phyloP scores from a whole-genome alignment of 2,113 vertebrate species.

The Arenaria interpres region DNA sequence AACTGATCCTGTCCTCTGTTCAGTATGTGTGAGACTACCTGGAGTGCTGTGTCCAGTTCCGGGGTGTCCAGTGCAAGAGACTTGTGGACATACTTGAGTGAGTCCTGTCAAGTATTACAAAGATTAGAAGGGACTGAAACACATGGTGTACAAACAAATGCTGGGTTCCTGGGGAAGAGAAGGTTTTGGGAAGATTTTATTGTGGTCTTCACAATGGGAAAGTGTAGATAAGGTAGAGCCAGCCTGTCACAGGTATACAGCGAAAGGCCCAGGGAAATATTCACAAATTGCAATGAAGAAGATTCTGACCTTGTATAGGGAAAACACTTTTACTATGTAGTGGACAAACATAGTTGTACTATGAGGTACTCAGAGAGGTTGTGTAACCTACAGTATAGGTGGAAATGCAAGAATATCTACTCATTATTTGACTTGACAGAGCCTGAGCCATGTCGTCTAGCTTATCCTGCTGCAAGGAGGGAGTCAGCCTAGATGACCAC shows the following conservation, averaged over 20 bases:
- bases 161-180: not conserved
- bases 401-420: not conserved
- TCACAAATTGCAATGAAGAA: not conserved
- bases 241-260: not conserved
- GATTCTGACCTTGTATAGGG: not conserved
- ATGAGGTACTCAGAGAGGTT: not conserved
- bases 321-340: not conserved
- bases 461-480: not conserved
- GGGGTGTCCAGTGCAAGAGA: not conserved
- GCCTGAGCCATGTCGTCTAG: not conserved
- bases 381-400: not conserved
- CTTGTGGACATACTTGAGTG: not conserved
- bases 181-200: not conserved
- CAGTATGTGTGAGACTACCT: not conserved
- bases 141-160: not conserved
- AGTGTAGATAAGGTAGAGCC: not conserved
- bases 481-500: not conserved
- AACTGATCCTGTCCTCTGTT: not conserved
- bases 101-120: not conserved
- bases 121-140: not conserved
- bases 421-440: not conserved
- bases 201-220: not conserved
- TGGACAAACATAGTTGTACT: not conserved
- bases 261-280: not conserved
- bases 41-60: not conserved